A percentile compares a stretch with the other conserved stretches of the same genome.
phyloP scores from a whole-genome alignment of 1,140 invertebrate genomes.

The Drosophila subobscura region DNA sequence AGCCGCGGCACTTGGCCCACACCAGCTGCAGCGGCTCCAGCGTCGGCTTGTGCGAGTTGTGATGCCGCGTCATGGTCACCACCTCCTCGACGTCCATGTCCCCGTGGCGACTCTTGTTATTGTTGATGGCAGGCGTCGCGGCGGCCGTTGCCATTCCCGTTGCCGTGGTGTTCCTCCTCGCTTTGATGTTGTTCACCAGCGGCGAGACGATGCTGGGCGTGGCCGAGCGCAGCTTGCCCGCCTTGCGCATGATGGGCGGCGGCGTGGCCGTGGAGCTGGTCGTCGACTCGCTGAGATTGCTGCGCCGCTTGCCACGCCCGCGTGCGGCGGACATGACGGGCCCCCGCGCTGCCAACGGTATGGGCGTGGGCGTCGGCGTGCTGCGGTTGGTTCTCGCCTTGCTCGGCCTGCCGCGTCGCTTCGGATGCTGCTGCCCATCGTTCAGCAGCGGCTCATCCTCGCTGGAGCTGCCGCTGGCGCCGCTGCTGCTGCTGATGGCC shows the following conservation, averaged over 20 bases:
- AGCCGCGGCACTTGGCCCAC: constrained; percentile 98
- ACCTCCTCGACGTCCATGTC: constrained; percentile 48
- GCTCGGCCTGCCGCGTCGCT: constrained; percentile 24
- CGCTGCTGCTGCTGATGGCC: constrained; percentile 64
- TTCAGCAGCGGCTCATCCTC: constrained; percentile 30
- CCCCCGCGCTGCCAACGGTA: constrained; percentile 21
- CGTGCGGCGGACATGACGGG: constrained; percentile 23
- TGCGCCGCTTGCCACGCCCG: constrained; percentile 71
- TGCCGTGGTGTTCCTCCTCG: constrained; percentile 57
- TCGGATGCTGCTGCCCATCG: constrained; percentile 22
- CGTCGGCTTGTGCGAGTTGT: constrained; percentile 64
- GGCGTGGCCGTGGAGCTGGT: constrained; percentile 68
- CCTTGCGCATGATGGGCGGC: constrained; percentile 54
- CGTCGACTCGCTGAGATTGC: constrained; percentile 67
- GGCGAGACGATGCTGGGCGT: constrained; percentile 65
- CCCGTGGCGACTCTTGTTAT: constrained; percentile 45
- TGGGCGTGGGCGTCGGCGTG: constrained; percentile 59
- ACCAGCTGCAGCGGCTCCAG: constrained; percentile 94
- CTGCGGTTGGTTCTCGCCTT: constrained; percentile 56
- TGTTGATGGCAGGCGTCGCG: constrained; percentile 37
- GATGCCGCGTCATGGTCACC: constrained; percentile 35
- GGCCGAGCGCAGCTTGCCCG: constrained; percentile 55
- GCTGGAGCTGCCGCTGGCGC: constrained; percentile 62
- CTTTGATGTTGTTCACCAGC: constrained; percentile 65
- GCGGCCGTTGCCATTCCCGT: constrained; percentile 1